A percentile compares a stretch with the other conserved stretches of the same genome.
These are phyloP conservation scores for Acrobasis suavella DNA, from an alignment of 2,888 invertebrate species.

Conservation along the genomic window DNA sequence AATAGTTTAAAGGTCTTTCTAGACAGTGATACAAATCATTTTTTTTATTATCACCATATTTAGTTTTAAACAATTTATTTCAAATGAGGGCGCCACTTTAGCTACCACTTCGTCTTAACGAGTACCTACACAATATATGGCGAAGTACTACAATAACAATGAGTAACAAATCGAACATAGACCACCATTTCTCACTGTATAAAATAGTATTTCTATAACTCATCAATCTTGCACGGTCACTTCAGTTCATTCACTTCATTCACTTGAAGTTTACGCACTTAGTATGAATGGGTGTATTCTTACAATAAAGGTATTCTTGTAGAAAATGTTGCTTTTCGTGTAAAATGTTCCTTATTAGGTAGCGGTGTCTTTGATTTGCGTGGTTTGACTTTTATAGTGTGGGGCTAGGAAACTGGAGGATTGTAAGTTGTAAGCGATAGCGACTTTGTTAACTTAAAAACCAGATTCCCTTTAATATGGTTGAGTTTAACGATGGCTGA, in stretches of 20 bases:
- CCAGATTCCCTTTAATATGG: too few species aligned
- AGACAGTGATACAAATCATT: too few species aligned
- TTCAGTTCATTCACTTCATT: conserved; percentile 9
- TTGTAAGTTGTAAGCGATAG: neutral
- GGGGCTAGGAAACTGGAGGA: conserved; percentile 34
- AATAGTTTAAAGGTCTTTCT: too few species aligned
- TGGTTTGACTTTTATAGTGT: conserved; percentile 35
- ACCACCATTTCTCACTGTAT: conserved; percentile 7
- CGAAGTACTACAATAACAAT: too few species aligned
- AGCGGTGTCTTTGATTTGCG: conserved; percentile 69
- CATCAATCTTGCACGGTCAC: conserved; percentile 21
- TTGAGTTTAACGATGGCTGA: too few species aligned
- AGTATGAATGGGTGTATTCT: conserved; percentile 5
- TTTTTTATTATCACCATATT: too few species aligned
- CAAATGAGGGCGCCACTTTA: too few species aligned
- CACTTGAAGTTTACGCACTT: conserved; percentile 10
- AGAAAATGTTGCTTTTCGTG: conserved; percentile 37
- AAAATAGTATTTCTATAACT: conserved; percentile 17
- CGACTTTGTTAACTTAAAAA: neutral
- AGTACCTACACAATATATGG: too few species aligned
- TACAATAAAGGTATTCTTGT: neutral
- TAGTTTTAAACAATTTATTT: too few species aligned
- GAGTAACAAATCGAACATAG: neutral
- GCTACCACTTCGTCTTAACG: too few species aligned
- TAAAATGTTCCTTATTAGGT: conserved; percentile 60